Base-by-base conservation (phyloP, 2,888 invertebrate genomes). In the Dicycla oo region DNA sequence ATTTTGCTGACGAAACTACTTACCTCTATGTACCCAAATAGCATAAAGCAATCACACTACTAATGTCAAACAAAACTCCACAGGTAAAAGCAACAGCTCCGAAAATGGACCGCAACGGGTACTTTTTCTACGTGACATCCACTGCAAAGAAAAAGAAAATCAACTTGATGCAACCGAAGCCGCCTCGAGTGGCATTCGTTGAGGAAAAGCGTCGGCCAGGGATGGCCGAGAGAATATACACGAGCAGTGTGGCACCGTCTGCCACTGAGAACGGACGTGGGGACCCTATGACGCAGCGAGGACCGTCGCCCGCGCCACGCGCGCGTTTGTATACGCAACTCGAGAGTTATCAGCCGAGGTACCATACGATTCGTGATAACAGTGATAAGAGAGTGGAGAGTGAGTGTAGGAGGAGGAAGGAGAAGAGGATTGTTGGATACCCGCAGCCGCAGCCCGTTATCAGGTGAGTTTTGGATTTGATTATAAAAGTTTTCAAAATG, bases 111-210 rank as follows among this genome's bases (percentile, higher is more conserved):
- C 92, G 93, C 73, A 96, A 94, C 86, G 96, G 96, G 57, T 96
- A 95, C 87, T 96, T 96, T 87, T 95, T 93, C 91, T 95, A 95
- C 92, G 94, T 94, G 53, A 86, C 95, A 13, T 92, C 96, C 3
- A 95, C 96, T 7, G 96, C 96, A n/a, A 96, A 96, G 89, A 96
- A 96, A 91, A 96, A 96, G 90, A 96, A 95, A 89, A 95, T 96
- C 82, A 96, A 93, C 87, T 88, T 96, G 80, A 96, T 96, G 96
- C 96, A 96, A 81, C 93, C 95, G 11, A 93, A 92, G 85, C 94
- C 96, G 78, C 96, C 96, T 78, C 91, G 94, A 86, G 92, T 94
- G 77, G 95, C 96, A 73, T 95, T 95, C 87, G 90, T 88, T 18
- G 95, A 95, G 81, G 94, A 94, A 85, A 94, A 93, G 82, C 93